Conservation (phyloP, 37 sponge, comb jelly and placozoan genomes). For the Petrosia ficiformis region DNA sequence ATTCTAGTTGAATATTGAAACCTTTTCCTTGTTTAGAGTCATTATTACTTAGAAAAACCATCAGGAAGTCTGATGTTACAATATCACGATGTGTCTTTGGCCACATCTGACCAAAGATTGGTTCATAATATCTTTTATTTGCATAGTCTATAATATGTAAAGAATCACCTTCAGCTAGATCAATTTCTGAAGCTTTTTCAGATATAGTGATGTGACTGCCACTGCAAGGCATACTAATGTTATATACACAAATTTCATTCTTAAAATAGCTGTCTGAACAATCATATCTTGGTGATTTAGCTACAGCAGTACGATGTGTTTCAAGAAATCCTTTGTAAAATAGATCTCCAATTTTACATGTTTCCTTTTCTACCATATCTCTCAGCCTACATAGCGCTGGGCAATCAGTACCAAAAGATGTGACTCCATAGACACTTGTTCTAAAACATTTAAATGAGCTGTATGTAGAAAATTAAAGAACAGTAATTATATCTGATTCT, state of each 20-base stretch:
- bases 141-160: not conserved
- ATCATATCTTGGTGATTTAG: conserved; percentile 2
- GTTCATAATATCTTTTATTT: not conserved
- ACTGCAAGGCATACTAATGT: not conserved
- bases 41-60: not conserved
- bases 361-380: not conserved
- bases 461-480: not conserved
- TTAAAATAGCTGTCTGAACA: not conserved
- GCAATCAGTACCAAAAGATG: not conserved
- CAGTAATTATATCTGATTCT: too few species aligned
- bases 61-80: not conserved
- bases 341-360: not conserved
- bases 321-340: not conserved
- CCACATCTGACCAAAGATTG: not conserved
- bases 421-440: not conserved
- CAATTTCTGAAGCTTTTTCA: not conserved
- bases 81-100: not conserved
- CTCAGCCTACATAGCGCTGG: not conserved
- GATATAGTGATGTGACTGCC: not conserved
- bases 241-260: conserved; percentile 1
- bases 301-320: not conserved
- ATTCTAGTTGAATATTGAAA: not conserved
- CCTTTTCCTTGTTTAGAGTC: not conserved
- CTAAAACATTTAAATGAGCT: not conserved
- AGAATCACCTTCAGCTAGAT: not conserved